Evolutionary conservation across 2,888 invertebrate species (phyloP), one percentile per base, ranked within the genome.

Genomic region (Neoitamus cyanurus): DNA sequence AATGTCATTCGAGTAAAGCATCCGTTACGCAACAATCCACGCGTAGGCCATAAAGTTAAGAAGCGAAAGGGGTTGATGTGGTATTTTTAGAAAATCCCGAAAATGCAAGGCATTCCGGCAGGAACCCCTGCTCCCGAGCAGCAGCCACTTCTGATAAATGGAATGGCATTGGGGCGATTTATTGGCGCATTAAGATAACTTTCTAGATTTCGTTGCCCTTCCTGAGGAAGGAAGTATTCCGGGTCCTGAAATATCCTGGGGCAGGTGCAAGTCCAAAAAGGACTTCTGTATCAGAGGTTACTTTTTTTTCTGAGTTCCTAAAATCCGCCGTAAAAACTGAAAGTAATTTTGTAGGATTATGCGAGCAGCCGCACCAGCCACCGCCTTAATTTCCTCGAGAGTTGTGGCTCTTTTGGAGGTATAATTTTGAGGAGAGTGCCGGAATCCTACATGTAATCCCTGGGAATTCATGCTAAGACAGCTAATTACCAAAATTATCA

Each of bases 401-500:
- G 31, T 30, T 70, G 30, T 70, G 30, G 30, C 13, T 70, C 31
- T 70, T 70, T 70, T 30, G 3, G 25, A 70, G 31, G 31, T 70
- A 25, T 28, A 70, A 30, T 31, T 70, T 70, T 3, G 58, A 20
- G 20, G 5, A 25, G 9, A 25, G 20, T 58, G 20, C 58, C 15
- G 3, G 58, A 58, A 73, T 73, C 34, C 31, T 34, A 31, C 73
- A 73, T n/a, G n/a, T n/a, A 73, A 73, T 73, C 73, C 36, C 34
- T 34, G 31, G 20, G 36, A 77, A 77, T 42, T 85, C 58, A 36
- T 83, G 77, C 77, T 85, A 85, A 83, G 83, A 46, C 83, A 85
- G 58, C 85, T 85, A 85, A 85, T 85, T 85, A 85, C 85, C 70
- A 85, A 48, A 85, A 85, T 85, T 85, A 85, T 85, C 85, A 78